Base-by-base conservation (phyloP, 2,797 vertebrate genomes). In the Malurus splendens region DNA sequence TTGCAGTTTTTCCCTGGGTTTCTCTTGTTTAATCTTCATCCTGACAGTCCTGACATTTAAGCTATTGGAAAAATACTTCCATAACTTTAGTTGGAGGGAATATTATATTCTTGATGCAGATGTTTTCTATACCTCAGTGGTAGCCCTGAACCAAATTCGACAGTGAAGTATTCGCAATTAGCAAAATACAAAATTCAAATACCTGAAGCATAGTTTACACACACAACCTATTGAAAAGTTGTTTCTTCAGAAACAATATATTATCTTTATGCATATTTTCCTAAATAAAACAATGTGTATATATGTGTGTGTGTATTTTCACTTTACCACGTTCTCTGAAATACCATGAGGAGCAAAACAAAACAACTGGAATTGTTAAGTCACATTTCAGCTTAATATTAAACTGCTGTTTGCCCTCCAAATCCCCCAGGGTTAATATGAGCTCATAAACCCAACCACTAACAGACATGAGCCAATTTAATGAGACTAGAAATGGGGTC, bases 401-500 rank as follows among this genome's bases (percentile, higher is more conserved):
- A 68, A 91, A 83, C 62, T 88, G n/a, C 19, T 45, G 20, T 33
- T 77, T 90, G 82, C n/a, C 32, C 44, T 86, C 54, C 51, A 90
- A 83, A 86, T 87, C 79, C 86, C 83, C 45, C 48, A 50, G 85
- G 77, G 57, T 52, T 89, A 86, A 78, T 67, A 72, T 8, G 27
- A 91, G 30, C 71, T 80, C 81, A 71, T 79, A 89, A 89, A 93
- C 54, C 28, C 28, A 27, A 45, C 30, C 60, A 41, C 61, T 65
- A 82, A 56, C 55, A 94, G 84, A 77, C 15, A 82, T 3, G 5
- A 87, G 39, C 33, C 79, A 93, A 88, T 89, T 93, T 92, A 95
- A 93, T 90, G 83, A 91, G 87, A 87, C 73, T 70, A 90, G 68
- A 93, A 95, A 92, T 52, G 73, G 33, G 78, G 89, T 90, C 90